Percentiles rank a stretch among this genome's conserved stretches.
These are phyloP conservation scores for Oopsacas minuta DNA, from an alignment of 37 sponge, comb jelly and placozoan genomes.

Conservation along the genomic window DNA sequence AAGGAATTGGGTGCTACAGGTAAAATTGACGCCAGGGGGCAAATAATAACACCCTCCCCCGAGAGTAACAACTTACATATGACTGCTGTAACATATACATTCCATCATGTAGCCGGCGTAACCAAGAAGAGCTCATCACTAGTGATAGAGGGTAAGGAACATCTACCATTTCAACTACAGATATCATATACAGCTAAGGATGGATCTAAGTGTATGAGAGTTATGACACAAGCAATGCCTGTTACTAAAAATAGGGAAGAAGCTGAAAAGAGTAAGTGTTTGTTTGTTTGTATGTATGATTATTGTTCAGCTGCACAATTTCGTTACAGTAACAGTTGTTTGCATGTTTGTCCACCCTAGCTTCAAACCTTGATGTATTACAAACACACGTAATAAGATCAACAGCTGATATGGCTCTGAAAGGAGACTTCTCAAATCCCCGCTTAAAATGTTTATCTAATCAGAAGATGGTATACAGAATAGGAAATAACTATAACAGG, in stretches of 20 bases:
- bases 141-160: constrained; percentile 39
- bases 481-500: constrained; percentile 24
- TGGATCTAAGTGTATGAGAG: constrained; percentile 48
- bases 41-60: no score
- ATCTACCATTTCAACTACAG: constrained; percentile 75
- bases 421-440: constrained; percentile 58
- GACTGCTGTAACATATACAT: no score
- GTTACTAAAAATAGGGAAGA: constrained; percentile 52
- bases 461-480: constrained; percentile 50
- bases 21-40: neutral
- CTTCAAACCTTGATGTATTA: constrained; percentile 41
- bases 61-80: no score
- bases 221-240: constrained; percentile 59
- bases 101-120: neutral
- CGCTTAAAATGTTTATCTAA: constrained; percentile 33
- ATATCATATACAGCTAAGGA: constrained; percentile 56
- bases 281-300: constrained; percentile 18
- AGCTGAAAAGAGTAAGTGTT: constrained; percentile 47
- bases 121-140: constrained; percentile 21
- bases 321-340: neutral
- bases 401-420: constrained; percentile 53
- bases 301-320: no score
- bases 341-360: constrained; percentile 20
- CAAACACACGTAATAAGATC: constrained; percentile 53
- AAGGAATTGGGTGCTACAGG: neutral